phyloP scores from a whole-genome alignment of 1,140 invertebrate species.

The Drosophila mauritiana region DNA sequence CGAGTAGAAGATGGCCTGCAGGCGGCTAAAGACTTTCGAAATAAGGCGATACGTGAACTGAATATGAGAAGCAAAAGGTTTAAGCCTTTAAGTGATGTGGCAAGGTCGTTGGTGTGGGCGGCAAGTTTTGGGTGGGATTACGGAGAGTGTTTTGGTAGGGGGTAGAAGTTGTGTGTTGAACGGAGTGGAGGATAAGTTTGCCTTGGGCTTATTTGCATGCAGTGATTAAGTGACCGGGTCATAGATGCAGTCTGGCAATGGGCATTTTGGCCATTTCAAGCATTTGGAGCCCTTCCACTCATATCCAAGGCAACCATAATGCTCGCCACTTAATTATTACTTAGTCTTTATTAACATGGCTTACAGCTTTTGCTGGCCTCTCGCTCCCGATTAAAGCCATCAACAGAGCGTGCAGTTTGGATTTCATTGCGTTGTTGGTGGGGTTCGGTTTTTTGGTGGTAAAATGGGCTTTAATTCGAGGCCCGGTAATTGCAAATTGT shows the following conservation, averaged over 20 bases:
- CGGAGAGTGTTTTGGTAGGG: not conserved
- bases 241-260: slow-evolving; percentile 33
- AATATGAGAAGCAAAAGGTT: slow-evolving; percentile 11
- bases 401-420: slow-evolving; percentile 38
- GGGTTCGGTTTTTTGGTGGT: not conserved
- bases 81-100: slow-evolving; percentile 32
- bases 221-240: slow-evolving; percentile 40
- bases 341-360: slow-evolving; percentile 52
- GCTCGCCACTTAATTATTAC: slow-evolving; percentile 58
- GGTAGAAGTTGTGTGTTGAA: not conserved
- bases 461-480: slow-evolving; percentile 15
- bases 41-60: slow-evolving; percentile 20
- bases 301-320: slow-evolving; percentile 37
- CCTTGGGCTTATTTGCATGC: slow-evolving; percentile 47
- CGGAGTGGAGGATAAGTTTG: no score
- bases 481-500: slow-evolving; percentile 47
- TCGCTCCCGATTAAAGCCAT: slow-evolving; percentile 48
- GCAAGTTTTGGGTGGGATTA: not conserved
- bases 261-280: not conserved
- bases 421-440: slow-evolving; percentile 1
- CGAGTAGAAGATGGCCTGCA: not conserved
- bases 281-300: not conserved
- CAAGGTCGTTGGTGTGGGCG: slow-evolving; percentile 8
- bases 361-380: slow-evolving; percentile 30
- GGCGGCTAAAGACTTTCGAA: slow-evolving; percentile 2